phyloP scores from a whole-genome alignment of 2,113 vertebrate species.

The Physeter macrocephalus region DNA sequence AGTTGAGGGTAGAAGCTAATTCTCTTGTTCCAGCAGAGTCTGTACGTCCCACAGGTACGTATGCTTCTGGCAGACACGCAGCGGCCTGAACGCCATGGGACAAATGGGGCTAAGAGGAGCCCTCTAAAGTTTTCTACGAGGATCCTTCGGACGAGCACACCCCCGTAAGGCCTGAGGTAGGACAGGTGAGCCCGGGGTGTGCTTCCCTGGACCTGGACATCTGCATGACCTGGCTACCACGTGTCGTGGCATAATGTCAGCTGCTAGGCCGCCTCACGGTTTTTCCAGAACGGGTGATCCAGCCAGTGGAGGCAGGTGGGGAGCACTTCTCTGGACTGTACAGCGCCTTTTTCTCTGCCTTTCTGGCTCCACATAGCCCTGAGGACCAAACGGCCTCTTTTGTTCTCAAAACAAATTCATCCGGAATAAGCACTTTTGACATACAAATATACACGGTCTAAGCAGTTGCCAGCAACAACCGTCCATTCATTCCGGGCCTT shows the following conservation, averaged over 20 bases:
- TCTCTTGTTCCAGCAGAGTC: neutral
- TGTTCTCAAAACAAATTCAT: constrained; percentile 42
- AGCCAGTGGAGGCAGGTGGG: neutral
- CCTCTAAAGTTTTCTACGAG: neutral
- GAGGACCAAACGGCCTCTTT: constrained; percentile 18
- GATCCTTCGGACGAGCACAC: rapidly evolving
- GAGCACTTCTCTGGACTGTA: neutral
- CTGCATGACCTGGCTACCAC: neutral
- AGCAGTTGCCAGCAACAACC: neutral
- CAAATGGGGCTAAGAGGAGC: neutral
- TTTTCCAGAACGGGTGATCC: neutral
- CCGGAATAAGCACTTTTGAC: neutral
- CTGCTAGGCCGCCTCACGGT: neutral
- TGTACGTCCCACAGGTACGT: neutral
- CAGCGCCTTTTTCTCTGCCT: neutral
- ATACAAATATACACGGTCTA: neutral
- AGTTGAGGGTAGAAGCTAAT: neutral
- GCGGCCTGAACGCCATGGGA: too few species aligned
- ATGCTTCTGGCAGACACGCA: neutral
- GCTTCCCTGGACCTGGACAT: rapidly evolving
- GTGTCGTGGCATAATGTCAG: rapidly evolving
- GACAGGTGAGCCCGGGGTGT: neutral
- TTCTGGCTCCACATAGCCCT: neutral
- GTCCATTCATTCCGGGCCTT: neutral
- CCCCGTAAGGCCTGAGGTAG: neutral